These are phyloP conservation scores for Aphelinus certus DNA, from an alignment of 1,140 invertebrate species.

Conservation along the genomic window DNA sequence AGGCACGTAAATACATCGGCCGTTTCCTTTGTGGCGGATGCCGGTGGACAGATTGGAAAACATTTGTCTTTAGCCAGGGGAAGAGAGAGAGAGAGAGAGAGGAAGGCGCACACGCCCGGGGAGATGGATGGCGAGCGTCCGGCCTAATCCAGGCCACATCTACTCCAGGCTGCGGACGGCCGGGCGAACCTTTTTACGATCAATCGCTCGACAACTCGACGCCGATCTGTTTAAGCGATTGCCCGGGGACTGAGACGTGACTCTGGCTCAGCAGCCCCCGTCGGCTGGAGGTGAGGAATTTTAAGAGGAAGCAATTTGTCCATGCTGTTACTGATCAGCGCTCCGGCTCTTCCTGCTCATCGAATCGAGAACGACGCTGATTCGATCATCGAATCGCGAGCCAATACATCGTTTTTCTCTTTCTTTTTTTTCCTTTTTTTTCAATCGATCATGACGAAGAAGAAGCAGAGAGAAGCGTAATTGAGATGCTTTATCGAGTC, in stretches of 20 bases:
- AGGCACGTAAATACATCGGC: slow-evolving; percentile 54
- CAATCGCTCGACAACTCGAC: slow-evolving; percentile 12
- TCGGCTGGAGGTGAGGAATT: too few species aligned
- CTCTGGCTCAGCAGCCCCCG: too few species aligned
- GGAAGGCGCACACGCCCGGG: background rate
- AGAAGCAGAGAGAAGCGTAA: too few species aligned
- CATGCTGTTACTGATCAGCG: too few species aligned
- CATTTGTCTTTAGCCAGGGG: slow-evolving; percentile 47
- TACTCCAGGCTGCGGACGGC: background rate
- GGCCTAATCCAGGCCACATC: background rate
- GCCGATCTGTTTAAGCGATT: slow-evolving; percentile 22
- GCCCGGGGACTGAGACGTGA: background rate
- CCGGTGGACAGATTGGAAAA: slow-evolving; percentile 55
- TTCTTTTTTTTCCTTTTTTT: too few species aligned
- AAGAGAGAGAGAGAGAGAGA: background rate
- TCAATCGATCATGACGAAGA: too few species aligned
- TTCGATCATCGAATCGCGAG: too few species aligned
- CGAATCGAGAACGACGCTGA: too few species aligned
- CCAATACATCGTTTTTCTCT: too few species aligned
- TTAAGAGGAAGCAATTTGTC: too few species aligned
- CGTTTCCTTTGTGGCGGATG: slow-evolving; percentile 53
- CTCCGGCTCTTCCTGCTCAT: too few species aligned
- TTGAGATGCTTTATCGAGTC: too few species aligned
- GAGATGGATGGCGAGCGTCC: slow-evolving; percentile 22
- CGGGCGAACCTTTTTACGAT: slow-evolving; percentile 19